Base-by-base conservation (phyloP, 1,140 invertebrate species). In the Caenorhabditis tropicalis region DNA sequence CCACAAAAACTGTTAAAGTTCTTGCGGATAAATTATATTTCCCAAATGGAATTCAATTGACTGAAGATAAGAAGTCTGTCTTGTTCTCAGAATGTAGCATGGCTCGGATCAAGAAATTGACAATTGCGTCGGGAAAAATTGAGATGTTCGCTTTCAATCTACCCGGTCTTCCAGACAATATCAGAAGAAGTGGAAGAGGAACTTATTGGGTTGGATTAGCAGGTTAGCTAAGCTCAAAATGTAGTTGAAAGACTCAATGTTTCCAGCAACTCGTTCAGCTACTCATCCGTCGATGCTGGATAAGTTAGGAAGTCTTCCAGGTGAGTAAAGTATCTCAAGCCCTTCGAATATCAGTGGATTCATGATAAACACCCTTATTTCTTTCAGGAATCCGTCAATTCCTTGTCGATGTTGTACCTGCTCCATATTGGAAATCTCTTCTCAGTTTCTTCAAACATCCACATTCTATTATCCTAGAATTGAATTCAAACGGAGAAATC, bases 121-220 rank as follows among this genome's bases (percentile, higher is more conserved):
- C 81, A n/a, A 29, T 43, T 82, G 33, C 56, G 21, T 74, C 51
- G 24, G 91, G 91, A 21, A 86, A 86, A 80, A 82, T 80, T 16
- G 91, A 92, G 39, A 79, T 91, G 7, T 90, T 92, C 56, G 65
- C 87, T n/a, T 88, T 91, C 15, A 92, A 92, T 86, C 81, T 92
- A 31, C 92, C 92, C 29, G 92, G 92, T 43, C 91, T 91, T 65
- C 91, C 92, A 21, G 92, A 92, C 85, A 92, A 92, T 85, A 91
- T 92, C 80, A 89, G 91, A 81, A 86, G 89, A 2, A 91, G 91
- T 53, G 88, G 87, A 58, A 58, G 84, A 46, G 91, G 91, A 24
- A 91, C 87, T 31, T 79, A 89, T 79, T 89, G 88, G 85, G 84
- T 89, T 29, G 83, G 83, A 56, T 33, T 84, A n/a, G 74, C 83